Percentiles rank a stretch among this genome's conserved stretches.
Evolutionary conservation across 1,140 invertebrate genomes (phyloP).

Genomic region (Mizuhopecten yessoensis): DNA sequence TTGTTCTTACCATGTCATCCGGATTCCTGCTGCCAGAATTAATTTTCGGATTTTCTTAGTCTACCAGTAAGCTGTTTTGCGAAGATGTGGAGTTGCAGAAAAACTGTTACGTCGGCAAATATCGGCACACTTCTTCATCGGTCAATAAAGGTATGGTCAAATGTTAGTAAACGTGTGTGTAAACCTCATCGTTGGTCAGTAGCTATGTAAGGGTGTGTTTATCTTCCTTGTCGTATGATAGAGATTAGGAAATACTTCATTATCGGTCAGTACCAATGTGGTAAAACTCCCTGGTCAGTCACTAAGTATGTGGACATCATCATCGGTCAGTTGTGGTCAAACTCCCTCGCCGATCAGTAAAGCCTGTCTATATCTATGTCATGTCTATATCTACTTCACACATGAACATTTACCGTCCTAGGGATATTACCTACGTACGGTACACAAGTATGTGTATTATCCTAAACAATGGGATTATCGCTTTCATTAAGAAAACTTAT

Average conservation of each 20-base stretch:
- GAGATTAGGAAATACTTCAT: no score
- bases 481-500: not conserved
- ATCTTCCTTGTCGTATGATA: not conserved
- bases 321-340: no score
- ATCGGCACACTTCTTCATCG: no score
- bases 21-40: no score
- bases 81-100: no score
- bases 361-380: not conserved
- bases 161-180: not conserved
- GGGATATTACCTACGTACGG: no score
- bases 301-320: not conserved
- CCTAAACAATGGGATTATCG: not conserved
- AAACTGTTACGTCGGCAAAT: no score
- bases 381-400: not conserved
- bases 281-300: not conserved
- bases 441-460: not conserved
- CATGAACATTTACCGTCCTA: no score
- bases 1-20: no score
- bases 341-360: no score
- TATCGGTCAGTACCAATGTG: not conserved
- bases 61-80: no score
- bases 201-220: not conserved
- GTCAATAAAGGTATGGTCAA: not conserved
- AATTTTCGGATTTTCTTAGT: no score
- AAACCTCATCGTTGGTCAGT: not conserved